Base-by-base conservation (phyloP, 2,888 invertebrate species). In the Homarus gammarus region DNA sequence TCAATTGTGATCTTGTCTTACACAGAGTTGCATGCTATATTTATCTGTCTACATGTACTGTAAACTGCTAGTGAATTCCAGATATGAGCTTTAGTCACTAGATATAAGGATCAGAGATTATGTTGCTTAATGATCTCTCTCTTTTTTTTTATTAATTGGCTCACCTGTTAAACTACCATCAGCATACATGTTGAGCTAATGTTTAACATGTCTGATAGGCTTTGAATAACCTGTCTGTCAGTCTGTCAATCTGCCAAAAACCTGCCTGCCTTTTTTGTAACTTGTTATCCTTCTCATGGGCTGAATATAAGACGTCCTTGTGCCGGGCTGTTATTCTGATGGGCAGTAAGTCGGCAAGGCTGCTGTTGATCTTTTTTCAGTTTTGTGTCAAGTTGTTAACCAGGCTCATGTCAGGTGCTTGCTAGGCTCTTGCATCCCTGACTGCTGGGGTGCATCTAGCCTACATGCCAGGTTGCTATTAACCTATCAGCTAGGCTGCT, bases 81-180 rank as follows among this genome's bases (percentile, higher is more conserved):
- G 82, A 83, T 56, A 49, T 56, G 68, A 83, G 82, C 70, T 83
- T 70, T 83, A 83, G 82, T 83, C 82, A 83, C 64, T 83, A 83
- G 44, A 40, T 40, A 70, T 83, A 83, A 83, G 82, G 27, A 64
- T 6, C 27, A 27, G 56, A 56, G 56, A 56, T 56, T 49, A 56
- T 18, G 56, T 22, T 18, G 56, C 22, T 56, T 56, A 56, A 56
- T 56, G 22, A 56, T 56, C 22, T 56, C 12, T 56, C 18, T 22
- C 56, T 56, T n/a, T 1, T 64, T 6, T 64, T 12, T 6, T n/a
- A 6, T 27, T n/a, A 27, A 27, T 64, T 27, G 0, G n/a, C 27
- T 27, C 6, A 6, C 27, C 31, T 10, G 27, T 12, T 5, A 1
- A 2, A 5, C 1, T 27, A 27, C 22, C 27, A 64, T n/a, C 27